Conservation (phyloP, 2,888 invertebrate genomes). For the Torymus texanus region DNA sequence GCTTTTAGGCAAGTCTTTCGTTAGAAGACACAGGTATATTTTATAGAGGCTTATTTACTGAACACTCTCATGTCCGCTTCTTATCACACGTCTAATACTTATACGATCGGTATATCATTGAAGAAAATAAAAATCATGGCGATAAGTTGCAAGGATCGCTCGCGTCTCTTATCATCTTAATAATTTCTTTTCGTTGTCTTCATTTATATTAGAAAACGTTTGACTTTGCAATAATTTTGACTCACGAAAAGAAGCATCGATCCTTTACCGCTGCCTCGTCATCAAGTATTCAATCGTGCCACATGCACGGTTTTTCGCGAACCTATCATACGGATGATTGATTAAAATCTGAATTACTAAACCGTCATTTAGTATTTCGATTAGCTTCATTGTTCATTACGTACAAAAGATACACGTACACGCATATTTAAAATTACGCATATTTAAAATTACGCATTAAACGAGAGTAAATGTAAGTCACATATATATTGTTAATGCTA, state of each 20-base stretch:
- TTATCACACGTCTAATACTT: conserved; percentile 49
- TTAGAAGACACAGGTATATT: conserved; percentile 44
- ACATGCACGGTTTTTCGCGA: too few relatives aligned
- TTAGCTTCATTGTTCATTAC: not conserved
- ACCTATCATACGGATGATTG: too few relatives aligned
- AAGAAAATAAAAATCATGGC: conserved; percentile 45
- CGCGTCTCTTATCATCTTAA: conserved; percentile 25
- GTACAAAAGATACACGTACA: conserved; percentile 16
- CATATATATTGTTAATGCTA: conserved; percentile 4
- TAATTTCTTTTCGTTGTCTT: conserved; percentile 4
- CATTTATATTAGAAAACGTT: not conserved
- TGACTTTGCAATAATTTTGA: not conserved
- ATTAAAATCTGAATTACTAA: conserved; percentile 3
- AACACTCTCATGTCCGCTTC: conserved; percentile 29
- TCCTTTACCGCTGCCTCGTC: too few relatives aligned
- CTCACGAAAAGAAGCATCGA: too few relatives aligned
- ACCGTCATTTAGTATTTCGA: not conserved
- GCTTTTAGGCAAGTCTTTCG: conserved; percentile 49
- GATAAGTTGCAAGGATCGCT: conserved; percentile 53
- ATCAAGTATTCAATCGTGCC: too few relatives aligned
- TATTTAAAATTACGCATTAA: conserved; percentile 19
- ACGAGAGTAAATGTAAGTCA: conserved; percentile 12
- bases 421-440: conserved; percentile 1
- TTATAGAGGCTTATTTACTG: conserved; percentile 39
- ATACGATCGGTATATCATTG: conserved; percentile 16